phyloP scores from a whole-genome alignment of 2,888 invertebrate species.

The Helobdella robusta region DNA sequence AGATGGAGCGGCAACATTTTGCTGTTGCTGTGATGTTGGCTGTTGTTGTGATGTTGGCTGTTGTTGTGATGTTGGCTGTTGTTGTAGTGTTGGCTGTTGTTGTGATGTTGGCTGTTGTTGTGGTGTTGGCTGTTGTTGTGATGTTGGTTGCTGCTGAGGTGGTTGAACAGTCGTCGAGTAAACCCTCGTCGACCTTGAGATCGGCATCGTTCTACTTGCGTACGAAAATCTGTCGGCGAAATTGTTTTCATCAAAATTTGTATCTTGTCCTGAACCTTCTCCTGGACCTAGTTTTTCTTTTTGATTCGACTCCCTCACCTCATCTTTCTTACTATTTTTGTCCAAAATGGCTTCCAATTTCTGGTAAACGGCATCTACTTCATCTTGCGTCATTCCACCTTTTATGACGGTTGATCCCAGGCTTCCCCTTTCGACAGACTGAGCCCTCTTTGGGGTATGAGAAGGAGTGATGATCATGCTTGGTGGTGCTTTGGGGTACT shows the following conservation, averaged over 20 bases:
- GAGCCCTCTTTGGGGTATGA: slow-evolving; percentile 32
- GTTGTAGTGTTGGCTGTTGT: not conserved
- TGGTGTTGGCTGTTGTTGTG: not conserved
- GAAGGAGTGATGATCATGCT: slow-evolving; percentile 43
- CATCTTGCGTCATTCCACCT: slow-evolving; percentile 12
- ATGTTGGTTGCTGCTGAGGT: not conserved
- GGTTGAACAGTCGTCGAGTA: not conserved
- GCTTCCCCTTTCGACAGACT: slow-evolving; percentile 30
- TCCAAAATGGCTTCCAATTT: slow-evolving; percentile 33
- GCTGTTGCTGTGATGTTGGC: not conserved
- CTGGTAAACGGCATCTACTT: slow-evolving; percentile 32
- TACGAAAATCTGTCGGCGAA: no score
- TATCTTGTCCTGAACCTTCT: not conserved
- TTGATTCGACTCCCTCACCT: not conserved
- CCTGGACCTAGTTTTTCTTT: not conserved
- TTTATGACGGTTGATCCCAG: not conserved
- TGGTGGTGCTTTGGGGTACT: slow-evolving; percentile 41
- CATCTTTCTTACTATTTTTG: not conserved
- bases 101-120: not conserved
- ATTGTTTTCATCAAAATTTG: no score
- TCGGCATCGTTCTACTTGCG: no score
- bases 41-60: no score
- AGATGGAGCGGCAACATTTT: not conserved
- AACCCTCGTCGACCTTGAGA: not conserved
- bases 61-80: not conserved